Base-by-base conservation (phyloP, 1,140 invertebrate genomes). In the Ceratosolen solmsi region DNA sequence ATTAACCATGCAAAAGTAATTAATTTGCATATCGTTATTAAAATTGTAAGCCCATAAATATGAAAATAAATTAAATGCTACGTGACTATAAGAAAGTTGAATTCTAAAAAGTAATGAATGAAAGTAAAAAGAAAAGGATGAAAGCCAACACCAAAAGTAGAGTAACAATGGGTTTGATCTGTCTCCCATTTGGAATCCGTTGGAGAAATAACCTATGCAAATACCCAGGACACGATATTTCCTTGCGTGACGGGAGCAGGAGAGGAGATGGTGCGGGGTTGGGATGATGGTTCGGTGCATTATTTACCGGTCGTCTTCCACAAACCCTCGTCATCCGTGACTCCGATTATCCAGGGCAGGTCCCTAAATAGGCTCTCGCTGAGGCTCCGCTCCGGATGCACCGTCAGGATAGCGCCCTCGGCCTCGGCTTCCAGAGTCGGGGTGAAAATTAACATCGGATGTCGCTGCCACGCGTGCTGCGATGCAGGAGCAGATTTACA, bases 331-430 rank as follows among this genome's bases (percentile, higher is more conserved):
- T 90, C 88, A 33, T 80, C 30, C 4, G 83, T 83, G 0, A 89
- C 51, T 25, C 89, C 88, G 9, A 86, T 84, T 51, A 92, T 88
- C 83, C 85, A 88, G 9, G 91, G 90, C 80, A 91, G 87, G 70
- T 91, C 88, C 22, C 87, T 83, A 60, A 88, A 89, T 41, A 84
- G 38, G n/a, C 84, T 83, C 0, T 86, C 68, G 38, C 79, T 49
- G 8, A 89, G 65, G 15, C 54, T 72, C 65, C 49, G 74, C 30
- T 65, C 38, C 9, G 91, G 91, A 82, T 89, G 80, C 51, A 84
- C 78, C 9, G 87, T 89, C 36, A 92, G 38, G 1, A 89, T 80
- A 0, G 90, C 88, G 30, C 88, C 89, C 8, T 88, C 83, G 11
- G 82, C 84, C 2, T 89, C 86, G 8, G 80, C 71, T 76, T 91